phyloP scores from a whole-genome alignment of 2,888 invertebrate species.

The Timandra comae region DNA sequence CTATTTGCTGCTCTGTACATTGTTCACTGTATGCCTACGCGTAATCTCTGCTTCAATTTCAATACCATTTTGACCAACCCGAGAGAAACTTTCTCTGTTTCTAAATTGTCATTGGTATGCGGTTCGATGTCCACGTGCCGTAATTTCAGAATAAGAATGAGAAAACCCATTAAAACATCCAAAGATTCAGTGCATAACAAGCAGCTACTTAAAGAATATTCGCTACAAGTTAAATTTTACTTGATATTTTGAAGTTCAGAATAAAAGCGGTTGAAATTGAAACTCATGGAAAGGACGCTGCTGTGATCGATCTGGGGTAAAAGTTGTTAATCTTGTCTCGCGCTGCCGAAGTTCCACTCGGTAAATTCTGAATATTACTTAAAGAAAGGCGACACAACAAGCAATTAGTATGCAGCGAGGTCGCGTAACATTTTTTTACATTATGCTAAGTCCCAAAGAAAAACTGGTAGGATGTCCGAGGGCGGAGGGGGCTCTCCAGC shows the following conservation, averaged over 20 bases:
- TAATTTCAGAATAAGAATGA: conserved; percentile 64
- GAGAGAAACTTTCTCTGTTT: conserved; percentile 11
- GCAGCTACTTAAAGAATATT: conserved; percentile 29
- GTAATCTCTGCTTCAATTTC: conserved; percentile 7
- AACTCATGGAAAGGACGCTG: conserved; percentile 51
- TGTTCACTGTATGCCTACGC: conserved; percentile 6
- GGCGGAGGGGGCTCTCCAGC: conserved; percentile 52
- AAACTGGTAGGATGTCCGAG: conserved; percentile 59
- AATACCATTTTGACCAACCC: conserved; percentile 8
- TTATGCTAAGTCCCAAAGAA: conserved; percentile 72
- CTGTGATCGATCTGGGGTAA: conserved; percentile 65
- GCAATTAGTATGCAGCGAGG: conserved; percentile 72
- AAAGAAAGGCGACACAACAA: conserved; percentile 64
- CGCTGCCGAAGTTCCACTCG: conserved; percentile 52
- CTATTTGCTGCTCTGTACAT: conserved; percentile 18
- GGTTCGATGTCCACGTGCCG: conserved; percentile 42
- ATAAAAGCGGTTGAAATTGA: conserved; percentile 47
- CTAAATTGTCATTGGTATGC: conserved; percentile 46
- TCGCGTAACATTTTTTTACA: conserved; percentile 71
- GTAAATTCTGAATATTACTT: conserved; percentile 55
- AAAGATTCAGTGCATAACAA: conserved; percentile 59
- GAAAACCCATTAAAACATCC: conserved; percentile 55
- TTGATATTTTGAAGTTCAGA: conserved; percentile 35
- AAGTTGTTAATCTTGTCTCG: conserved; percentile 69
- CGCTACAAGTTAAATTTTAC: conserved; percentile 34